Evolutionary conservation across 2,797 vertebrate genomes (phyloP).

Genomic region (Leptatherina wallacei): DNA sequence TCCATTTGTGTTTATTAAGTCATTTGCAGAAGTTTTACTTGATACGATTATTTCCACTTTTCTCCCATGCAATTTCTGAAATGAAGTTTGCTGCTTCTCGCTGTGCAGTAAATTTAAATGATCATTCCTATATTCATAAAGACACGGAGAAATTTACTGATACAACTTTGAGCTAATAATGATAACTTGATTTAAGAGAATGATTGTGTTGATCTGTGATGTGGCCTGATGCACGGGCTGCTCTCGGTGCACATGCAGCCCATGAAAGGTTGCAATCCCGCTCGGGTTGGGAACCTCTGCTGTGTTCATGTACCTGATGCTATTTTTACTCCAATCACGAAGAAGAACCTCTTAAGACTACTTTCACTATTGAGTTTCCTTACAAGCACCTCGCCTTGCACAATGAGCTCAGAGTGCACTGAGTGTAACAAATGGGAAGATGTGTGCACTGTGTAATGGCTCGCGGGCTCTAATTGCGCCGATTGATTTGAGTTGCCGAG

Average conservation of each 20-base stretch:
- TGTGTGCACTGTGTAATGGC: conserved; percentile 66
- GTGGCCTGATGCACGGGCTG: not conserved
- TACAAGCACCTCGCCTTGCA: conserved; percentile 53
- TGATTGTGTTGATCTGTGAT: not conserved
- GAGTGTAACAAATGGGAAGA: conserved; percentile 64
- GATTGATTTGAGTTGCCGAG: conserved; percentile 73
- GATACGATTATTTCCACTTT: conserved; percentile 3
- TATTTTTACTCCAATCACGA: conserved; percentile 62
- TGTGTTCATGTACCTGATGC: conserved; percentile 63
- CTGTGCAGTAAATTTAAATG: not conserved
- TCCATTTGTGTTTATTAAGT: conserved; percentile 13
- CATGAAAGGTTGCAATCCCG: not conserved
- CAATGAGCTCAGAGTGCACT: conserved; percentile 61
- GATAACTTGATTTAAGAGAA: conserved; percentile 3
- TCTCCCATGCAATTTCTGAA: conserved; percentile 7
- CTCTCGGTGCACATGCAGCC: not conserved
- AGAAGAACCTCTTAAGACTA: conserved; percentile 62
- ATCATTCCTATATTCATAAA: not conserved
- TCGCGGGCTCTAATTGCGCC: conserved; percentile 66
- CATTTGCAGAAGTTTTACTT: not conserved
- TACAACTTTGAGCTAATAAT: not conserved
- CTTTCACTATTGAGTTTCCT: conserved; percentile 64
- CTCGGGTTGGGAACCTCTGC: conserved; percentile 32
- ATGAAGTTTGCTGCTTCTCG: not conserved
- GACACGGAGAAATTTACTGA: not conserved